Conservation (phyloP, 2,888 invertebrate genomes). For the Hirtodrosophila trivittata region DNA sequence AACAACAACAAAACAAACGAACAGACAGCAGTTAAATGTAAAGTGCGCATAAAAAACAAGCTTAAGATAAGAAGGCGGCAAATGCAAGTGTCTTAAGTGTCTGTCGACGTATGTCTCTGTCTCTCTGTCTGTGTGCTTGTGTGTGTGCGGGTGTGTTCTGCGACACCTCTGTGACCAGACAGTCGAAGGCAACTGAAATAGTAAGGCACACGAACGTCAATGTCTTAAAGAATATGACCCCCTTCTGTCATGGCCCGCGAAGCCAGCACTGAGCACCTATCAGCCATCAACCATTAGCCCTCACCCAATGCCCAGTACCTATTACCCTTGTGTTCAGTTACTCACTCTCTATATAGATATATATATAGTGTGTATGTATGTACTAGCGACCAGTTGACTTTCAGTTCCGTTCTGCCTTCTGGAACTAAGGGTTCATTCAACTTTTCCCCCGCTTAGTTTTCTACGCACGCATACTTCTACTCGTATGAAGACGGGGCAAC, state of each 20-base stretch:
- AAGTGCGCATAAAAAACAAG: slow-evolving; percentile 51
- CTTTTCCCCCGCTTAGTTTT: slow-evolving; percentile 57
- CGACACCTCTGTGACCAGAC: slow-evolving; percentile 33
- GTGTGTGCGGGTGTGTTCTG: no score
- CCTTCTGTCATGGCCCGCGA: not conserved
- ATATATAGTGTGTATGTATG: not conserved
- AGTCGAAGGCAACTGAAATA: slow-evolving; percentile 38
- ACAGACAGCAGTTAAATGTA: slow-evolving; percentile 38
- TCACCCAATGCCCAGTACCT: no score
- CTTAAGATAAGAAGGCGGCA: slow-evolving; percentile 56
- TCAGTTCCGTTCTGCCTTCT: slow-evolving; percentile 8
- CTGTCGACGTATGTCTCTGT: slow-evolving; percentile 5
- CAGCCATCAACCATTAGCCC: no score
- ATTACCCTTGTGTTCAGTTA: slow-evolving; percentile 7
- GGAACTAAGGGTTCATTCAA: slow-evolving; percentile 56
- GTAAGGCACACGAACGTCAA: slow-evolving; percentile 20
- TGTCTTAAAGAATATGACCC: slow-evolving; percentile 23
- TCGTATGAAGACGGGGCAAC: slow-evolving; percentile 22
- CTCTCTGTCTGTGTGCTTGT: slow-evolving; percentile 15
- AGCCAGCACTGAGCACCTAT: not conserved
- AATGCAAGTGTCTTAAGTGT: slow-evolving; percentile 53
- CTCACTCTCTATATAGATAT: slow-evolving; percentile 7
- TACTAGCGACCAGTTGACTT: slow-evolving; percentile 23
- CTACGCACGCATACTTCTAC: slow-evolving; percentile 42
- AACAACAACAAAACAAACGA: slow-evolving; percentile 30